A percentile compares a stretch with the other conserved stretches of the same genome.
Evolutionary conservation across 2,113 vertebrate species (phyloP).

Genomic region (Ailurus styani): DNA sequence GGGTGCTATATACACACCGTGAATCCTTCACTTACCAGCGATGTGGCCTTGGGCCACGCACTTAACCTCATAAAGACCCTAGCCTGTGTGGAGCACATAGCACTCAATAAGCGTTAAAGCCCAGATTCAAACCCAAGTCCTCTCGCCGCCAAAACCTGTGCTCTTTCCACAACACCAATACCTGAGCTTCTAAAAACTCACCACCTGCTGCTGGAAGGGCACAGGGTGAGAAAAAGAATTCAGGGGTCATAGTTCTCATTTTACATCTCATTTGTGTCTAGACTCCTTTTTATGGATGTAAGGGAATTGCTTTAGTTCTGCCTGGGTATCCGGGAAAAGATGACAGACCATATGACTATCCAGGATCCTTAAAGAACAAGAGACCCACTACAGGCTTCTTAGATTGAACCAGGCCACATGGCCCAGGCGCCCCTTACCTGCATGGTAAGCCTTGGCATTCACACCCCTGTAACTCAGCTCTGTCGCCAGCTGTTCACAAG

Average conservation of each 20-base stretch:
- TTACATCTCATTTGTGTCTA: background rate
- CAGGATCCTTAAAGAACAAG: background rate
- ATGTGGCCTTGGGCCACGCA: background rate
- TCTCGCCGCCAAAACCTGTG: background rate
- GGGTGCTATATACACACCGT: background rate
- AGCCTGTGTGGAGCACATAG: background rate
- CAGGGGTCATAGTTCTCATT: background rate
- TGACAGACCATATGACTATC: background rate
- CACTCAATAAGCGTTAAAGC: background rate
- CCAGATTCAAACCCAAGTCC: background rate
- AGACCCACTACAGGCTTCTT: background rate
- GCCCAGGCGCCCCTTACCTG: slow-evolving; percentile 83
- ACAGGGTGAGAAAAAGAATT: background rate
- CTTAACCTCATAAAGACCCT: background rate
- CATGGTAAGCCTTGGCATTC: slow-evolving; percentile 93
- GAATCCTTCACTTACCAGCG: background rate
- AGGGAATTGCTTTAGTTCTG: background rate
- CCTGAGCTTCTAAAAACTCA: background rate
- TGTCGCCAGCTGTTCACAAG: slow-evolving; percentile 92
- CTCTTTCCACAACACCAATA: background rate
- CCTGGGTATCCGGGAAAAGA: background rate
- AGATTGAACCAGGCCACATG: background rate
- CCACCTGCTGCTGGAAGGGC: background rate
- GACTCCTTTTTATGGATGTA: background rate
- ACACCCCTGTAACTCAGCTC: slow-evolving; percentile 91